Conservation (phyloP, 2,797 vertebrate genomes). For the Trachurus trachurus region DNA sequence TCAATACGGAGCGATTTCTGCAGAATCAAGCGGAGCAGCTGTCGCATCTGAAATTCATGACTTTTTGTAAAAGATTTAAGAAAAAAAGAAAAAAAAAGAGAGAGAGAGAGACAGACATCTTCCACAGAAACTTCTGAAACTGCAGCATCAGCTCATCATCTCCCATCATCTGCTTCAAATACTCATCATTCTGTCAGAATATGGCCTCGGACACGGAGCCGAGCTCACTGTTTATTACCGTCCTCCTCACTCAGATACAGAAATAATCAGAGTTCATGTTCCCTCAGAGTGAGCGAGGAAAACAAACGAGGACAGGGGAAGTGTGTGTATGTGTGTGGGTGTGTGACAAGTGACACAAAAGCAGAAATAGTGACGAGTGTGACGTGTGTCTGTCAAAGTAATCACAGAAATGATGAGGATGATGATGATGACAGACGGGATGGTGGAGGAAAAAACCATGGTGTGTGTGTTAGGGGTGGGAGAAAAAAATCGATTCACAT, state of each 20-base stretch:
- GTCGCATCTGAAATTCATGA: background rate
- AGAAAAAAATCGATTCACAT: too few species aligned
- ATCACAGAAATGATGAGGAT: slow-evolving; percentile 21
- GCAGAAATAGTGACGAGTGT: slow-evolving; percentile 15
- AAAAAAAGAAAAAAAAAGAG: too few species aligned
- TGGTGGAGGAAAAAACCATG: slow-evolving; percentile 2
- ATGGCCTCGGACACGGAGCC: background rate
- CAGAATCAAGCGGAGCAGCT: too few species aligned
- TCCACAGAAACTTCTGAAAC: too few species aligned
- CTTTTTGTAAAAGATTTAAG: background rate
- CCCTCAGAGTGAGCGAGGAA: background rate
- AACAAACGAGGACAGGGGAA: background rate
- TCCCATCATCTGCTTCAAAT: too few species aligned
- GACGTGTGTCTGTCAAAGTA: slow-evolving; percentile 29
- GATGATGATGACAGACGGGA: slow-evolving; percentile 17
- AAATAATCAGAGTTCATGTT: background rate
- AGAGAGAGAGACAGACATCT: too few species aligned
- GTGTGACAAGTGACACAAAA: slow-evolving; percentile 20
- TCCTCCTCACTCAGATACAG: background rate
- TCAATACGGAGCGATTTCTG: too few species aligned
- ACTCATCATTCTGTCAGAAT: too few species aligned
- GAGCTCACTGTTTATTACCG: background rate
- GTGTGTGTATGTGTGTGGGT: too few species aligned
- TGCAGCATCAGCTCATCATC: too few species aligned
- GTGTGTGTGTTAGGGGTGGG: too few species aligned